Evolutionary conservation across 1,140 invertebrate species (phyloP).

Genomic region (Saccostrea glomerata): DNA sequence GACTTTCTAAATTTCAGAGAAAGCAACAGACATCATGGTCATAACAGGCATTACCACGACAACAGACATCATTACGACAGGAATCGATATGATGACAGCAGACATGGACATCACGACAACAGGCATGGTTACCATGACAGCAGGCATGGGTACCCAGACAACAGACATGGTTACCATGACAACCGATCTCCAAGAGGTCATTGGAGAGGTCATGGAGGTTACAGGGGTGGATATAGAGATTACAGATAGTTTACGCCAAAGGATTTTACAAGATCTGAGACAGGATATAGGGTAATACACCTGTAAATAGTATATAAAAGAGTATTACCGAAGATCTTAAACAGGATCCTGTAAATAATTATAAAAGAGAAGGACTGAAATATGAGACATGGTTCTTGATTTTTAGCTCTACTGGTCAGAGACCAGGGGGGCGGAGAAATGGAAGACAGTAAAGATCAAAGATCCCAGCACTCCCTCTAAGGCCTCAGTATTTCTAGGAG

Average conservation of each 20-base stretch:
- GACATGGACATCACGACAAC: slow-evolving; percentile 38
- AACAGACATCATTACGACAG: neutral
- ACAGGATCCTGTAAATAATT: too few relatives aligned
- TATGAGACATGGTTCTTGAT: too few relatives aligned
- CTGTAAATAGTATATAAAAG: neutral
- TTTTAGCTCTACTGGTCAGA: too few relatives aligned
- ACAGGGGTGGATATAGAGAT: slow-evolving; percentile 26
- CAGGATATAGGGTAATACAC: too few relatives aligned
- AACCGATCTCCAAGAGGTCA: slow-evolving; percentile 56
- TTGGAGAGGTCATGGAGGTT: slow-evolving; percentile 57
- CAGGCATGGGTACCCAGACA: slow-evolving; percentile 50
- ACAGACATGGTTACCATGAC: slow-evolving; percentile 56
- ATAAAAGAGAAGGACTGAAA: too few relatives aligned
- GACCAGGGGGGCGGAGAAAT: slow-evolving; percentile 46
- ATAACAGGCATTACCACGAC: neutral
- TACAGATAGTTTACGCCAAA: neutral
- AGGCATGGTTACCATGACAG: slow-evolving; percentile 48
- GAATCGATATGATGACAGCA: neutral
- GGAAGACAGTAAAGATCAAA: slow-evolving; percentile 57
- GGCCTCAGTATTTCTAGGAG: slow-evolving; percentile 52
- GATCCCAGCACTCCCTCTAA: slow-evolving; percentile 55
- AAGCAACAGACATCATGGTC: neutral
- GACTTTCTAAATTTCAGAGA: neutral
- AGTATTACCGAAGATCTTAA: too few relatives aligned
- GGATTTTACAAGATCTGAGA: too few relatives aligned